Evolutionary conservation across 2,113 vertebrate species (phyloP).

Genomic region (Patagioenas fasciata): DNA sequence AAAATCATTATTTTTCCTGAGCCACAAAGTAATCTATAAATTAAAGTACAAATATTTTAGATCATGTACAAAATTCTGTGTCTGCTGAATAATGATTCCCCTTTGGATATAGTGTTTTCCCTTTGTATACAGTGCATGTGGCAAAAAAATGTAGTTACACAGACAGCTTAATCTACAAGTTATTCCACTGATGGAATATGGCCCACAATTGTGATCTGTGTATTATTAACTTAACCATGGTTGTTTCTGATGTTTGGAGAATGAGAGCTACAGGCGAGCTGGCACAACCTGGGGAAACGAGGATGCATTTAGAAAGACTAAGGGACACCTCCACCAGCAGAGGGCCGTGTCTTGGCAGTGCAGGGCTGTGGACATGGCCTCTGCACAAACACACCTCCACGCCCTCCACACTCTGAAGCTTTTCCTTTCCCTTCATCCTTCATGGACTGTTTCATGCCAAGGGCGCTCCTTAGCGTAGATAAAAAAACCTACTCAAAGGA

Average conservation of each 20-base stretch:
- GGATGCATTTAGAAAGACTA: not conserved
- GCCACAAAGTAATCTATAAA: not conserved
- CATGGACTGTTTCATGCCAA: not conserved
- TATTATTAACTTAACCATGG: not conserved
- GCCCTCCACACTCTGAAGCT: not conserved
- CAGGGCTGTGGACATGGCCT: not conserved
- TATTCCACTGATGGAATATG: not conserved
- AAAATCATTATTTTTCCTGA: not conserved
- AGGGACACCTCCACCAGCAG: not conserved
- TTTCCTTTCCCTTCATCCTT: not conserved
- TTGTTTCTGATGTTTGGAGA: not conserved
- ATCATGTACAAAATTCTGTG: not conserved
- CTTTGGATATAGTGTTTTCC: not conserved
- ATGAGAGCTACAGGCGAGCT: not conserved
- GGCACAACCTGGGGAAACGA: not conserved
- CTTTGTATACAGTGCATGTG: not conserved
- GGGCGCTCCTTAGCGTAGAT: not conserved
- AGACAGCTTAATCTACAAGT: not conserved
- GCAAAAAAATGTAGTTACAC: not conserved
- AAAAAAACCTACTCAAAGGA: not conserved
- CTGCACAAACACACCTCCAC: not conserved
- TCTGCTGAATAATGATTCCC: not conserved
- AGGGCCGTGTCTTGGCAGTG: not conserved
- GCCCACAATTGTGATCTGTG: not conserved
- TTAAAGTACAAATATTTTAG: not conserved